Percentiles rank a stretch among this genome's conserved stretches.
Evolutionary conservation across 1,140 invertebrate genomes (phyloP).

Genomic region (Atta colombica): DNA sequence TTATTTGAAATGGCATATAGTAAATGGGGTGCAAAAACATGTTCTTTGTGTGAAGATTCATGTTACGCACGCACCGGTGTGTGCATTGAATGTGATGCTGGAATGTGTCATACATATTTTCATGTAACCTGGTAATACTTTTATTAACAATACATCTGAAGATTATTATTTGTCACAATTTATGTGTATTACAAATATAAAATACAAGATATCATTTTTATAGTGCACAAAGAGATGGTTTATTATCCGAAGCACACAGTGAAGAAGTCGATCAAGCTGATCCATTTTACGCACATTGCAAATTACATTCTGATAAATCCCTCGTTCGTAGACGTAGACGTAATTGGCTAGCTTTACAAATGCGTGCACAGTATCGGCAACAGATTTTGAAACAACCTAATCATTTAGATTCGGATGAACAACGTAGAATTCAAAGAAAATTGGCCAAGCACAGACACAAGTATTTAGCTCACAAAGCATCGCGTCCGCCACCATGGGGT

Average conservation of each 20-base stretch:
- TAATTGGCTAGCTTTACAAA: constrained; percentile 95
- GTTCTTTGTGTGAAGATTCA: constrained; percentile 95
- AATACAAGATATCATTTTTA: constrained; percentile 61
- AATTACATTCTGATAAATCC: constrained; percentile 95
- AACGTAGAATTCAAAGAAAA: constrained; percentile 92
- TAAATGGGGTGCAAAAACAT: constrained; percentile 96
- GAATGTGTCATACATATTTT: constrained; percentile 98
- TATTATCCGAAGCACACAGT: constrained; percentile 96
- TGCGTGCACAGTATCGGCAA: constrained; percentile 91
- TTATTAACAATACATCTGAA: background rate
- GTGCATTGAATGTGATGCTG: constrained; percentile 98
- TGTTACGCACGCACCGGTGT: constrained; percentile 96
- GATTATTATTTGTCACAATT: constrained; percentile 1
- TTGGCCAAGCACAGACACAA: constrained; percentile 92
- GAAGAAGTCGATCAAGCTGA: constrained; percentile 98
- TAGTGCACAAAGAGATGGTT: constrained; percentile 97
- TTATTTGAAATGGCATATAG: constrained; percentile 98
- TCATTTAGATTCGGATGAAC: constrained; percentile 88
- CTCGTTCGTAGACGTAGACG: constrained; percentile 92
- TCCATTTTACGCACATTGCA: constrained; percentile 98
- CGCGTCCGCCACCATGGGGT: constrained; percentile 95
- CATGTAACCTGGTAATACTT: constrained; percentile 96
- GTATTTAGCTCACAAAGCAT: constrained; percentile 91
- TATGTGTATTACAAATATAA: background rate
- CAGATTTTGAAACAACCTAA: constrained; percentile 87